Evolutionary conservation across 2,888 invertebrate genomes (phyloP), one percentile per base, ranked within the genome.

Genomic region (Drosophila cognata): DNA sequence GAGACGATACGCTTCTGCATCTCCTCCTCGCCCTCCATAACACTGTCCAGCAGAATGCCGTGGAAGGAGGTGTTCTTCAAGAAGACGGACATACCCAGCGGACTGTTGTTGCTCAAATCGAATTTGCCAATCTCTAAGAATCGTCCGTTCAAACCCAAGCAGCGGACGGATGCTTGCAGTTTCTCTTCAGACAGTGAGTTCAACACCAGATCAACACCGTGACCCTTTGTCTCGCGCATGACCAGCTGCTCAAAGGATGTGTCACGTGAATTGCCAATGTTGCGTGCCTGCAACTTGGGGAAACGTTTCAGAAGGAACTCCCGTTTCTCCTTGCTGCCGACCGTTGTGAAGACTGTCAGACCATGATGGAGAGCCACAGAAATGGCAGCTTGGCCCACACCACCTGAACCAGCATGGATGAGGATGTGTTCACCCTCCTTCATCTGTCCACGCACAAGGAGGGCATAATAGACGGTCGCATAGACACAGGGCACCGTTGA

Each of bases 51-150:
- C 35, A 99, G 94, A 90, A 99, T 98, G 81, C 99, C 99, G 94
- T 99, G 99, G 95, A 99, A 98, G n/a, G 98, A 96, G n/a, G 98
- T 97, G 93, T 99, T 99, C 93, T 98, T 99, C 85, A 99, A 94
- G 94, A 99, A 98, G 25, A 99, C 93, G 0, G 98, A 95, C 99
- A 99, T 99, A 62, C 99, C 99, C 94, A 94, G 35, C 25, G 92
- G 89, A 31, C 92, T 91, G 65, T 99, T 97, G 92, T 98, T 98
- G 71, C 98, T 97, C 73, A 99, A 94, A 94, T 99, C 99, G 80
- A 97, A 98, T 94, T 99, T 99, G 88, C 99, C 99, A 91, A 99
- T 99, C 94, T 99, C 99, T 74, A 99, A 94, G 94, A 99, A 99
- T 70, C 99, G 95, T 16, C 99, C 99, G 92, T 98, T 98, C 77